Evolutionary conservation across 2,888 invertebrate species (phyloP), one percentile per base, ranked within the genome.

Genomic region (Ramazzottius varieornatus): DNA sequence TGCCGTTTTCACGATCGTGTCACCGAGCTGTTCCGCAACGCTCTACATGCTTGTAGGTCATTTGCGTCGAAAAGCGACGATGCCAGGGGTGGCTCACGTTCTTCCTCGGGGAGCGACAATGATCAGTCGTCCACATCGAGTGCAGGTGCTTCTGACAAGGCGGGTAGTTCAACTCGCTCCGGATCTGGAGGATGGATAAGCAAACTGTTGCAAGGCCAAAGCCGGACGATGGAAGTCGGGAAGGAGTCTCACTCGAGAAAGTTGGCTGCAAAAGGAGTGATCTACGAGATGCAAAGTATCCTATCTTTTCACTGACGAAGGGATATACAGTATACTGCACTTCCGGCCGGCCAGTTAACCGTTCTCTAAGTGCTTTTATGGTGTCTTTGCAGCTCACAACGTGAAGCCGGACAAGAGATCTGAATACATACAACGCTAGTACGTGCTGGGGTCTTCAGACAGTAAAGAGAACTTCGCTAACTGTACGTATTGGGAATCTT

Each of bases 191-290:
- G 88, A 70, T 91, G 90, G 88, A 79, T 91, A 66, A 87, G 86
- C 70, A 91, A 89, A 76, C 78, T 92, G 68, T 79, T 90, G 72
- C 69, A 71, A 65, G 90, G 91, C 63, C 82, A 66, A 24, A 4
- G 8, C 8, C 8, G 90, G 68, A 87, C 85, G 75, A 88, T 92
- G 73, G 90, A 92, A 74, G 89, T 91, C 2, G 89, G 90, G 1
- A 91, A 90, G 76, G 91, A 92, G 75, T 86, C 93, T 1, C 96
- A 96, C 77, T 94, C 94, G 73, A 85, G 91, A 69, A 88, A 93
- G 84, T 82, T 96, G 64, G 90, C 93, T 72, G 90, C 91, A 78
- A 93, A 93, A 78, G 94, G 94, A 78, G 83, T 86, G 67, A 86
- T 98, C 72, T 96, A 90, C 78, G 90, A 93, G 68, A 81, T 96